These are phyloP conservation scores for Bubo bubo DNA, from an alignment of 2,113 vertebrate genomes.

Conservation along the genomic window DNA sequence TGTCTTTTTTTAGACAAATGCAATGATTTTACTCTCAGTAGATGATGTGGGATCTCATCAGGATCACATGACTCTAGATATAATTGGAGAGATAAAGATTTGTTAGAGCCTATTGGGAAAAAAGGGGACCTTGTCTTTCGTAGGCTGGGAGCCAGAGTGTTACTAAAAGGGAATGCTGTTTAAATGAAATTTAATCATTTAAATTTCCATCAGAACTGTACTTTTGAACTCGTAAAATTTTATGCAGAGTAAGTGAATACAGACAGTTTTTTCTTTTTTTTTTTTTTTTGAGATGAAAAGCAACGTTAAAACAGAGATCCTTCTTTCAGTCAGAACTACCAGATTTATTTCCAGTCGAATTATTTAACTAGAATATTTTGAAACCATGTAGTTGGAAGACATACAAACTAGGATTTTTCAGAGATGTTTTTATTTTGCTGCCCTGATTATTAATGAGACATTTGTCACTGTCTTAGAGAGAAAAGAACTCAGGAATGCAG, in stretches of 20 bases:
- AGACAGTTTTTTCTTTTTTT: not conserved
- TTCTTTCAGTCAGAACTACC: not conserved
- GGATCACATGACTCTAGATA: constrained; percentile 25
- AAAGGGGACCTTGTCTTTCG: constrained; percentile 32
- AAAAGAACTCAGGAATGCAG: not conserved
- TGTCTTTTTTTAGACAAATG: constrained; percentile 24
- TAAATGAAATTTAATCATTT: constrained; percentile 54
- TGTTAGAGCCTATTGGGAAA: not conserved
- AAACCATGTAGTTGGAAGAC: not conserved
- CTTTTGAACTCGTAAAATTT: constrained; percentile 40
- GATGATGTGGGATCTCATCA: constrained; percentile 30
- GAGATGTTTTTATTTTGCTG: constrained; percentile 1
- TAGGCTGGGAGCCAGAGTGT: constrained; percentile 44
- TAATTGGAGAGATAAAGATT: constrained; percentile 52
- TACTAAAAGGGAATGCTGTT: constrained; percentile 58
- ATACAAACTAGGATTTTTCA: not conserved
- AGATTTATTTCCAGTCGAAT: not conserved
- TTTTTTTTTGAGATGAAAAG: not conserved
- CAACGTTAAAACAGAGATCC: not conserved
- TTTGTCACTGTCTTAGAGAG: not conserved
- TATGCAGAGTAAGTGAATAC: constrained; percentile 28
- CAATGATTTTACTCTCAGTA: constrained; percentile 18
- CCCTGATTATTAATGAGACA: not conserved
- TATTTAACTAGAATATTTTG: not conserved
- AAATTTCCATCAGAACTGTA: constrained; percentile 57